Conservation (phyloP, 2,888 invertebrate genomes). For the Gnatocerus cornutus region DNA sequence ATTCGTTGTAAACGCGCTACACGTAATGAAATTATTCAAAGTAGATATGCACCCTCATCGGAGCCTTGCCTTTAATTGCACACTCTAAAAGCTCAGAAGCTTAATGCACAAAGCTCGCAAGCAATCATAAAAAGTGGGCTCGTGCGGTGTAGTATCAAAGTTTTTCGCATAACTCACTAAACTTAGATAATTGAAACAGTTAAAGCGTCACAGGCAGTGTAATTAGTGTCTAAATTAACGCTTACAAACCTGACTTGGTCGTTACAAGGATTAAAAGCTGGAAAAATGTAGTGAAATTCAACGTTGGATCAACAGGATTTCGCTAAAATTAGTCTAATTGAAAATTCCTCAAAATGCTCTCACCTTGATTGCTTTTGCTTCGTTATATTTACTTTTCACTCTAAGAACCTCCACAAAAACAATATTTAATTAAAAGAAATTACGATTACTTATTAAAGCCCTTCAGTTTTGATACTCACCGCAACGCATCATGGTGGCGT, state of each 20-base stretch:
- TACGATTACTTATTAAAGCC: background rate
- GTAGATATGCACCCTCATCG: constrained; percentile 14
- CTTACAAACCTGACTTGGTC: constrained; percentile 59
- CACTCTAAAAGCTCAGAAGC: constrained; percentile 14
- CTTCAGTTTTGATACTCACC: constrained; percentile 21
- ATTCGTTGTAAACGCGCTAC: constrained; percentile 5
- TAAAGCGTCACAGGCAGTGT: constrained; percentile 62
- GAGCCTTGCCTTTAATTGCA: constrained; percentile 12
- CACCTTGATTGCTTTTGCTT: background rate
- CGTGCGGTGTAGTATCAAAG: constrained; percentile 55
- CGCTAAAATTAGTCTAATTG: background rate
- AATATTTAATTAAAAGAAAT: background rate
- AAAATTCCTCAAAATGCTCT: background rate
- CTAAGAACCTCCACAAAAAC: background rate
- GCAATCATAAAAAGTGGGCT: constrained; percentile 44
- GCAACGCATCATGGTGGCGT: constrained; percentile 28
- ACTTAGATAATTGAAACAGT: constrained; percentile 65
- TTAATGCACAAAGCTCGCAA: constrained; percentile 32
- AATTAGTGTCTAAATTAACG: constrained; percentile 66
- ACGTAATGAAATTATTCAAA: constrained; percentile 31
- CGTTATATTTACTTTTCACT: background rate
- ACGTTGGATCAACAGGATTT: background rate
- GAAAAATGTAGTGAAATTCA: background rate
- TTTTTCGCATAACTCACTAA: constrained; percentile 64
- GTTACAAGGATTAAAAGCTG: constrained; percentile 1